Percentiles rank a stretch among this genome's conserved stretches.
phyloP scores from a whole-genome alignment of 2,888 invertebrate genomes.

The Stegana nigrithorax region DNA sequence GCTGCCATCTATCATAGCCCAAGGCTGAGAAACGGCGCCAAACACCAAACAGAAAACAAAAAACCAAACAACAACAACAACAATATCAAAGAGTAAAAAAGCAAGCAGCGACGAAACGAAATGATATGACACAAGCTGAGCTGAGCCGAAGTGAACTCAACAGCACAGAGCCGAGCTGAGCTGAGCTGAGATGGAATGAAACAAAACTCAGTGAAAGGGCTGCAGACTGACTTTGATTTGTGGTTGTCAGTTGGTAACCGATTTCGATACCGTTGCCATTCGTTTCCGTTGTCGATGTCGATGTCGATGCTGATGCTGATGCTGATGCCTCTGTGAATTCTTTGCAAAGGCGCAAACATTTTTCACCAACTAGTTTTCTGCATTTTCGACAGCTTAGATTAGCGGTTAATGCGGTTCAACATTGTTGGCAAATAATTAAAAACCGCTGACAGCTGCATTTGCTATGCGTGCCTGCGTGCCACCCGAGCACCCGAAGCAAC shows the following conservation, averaged over 20 bases:
- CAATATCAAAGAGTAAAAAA: neutral
- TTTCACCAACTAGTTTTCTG: conserved; percentile 9
- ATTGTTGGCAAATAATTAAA: conserved; percentile 42
- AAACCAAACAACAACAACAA: neutral
- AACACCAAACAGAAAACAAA: neutral
- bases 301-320: too few species aligned
- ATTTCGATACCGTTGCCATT: too few species aligned
- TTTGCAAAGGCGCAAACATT: neutral
- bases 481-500: too few species aligned
- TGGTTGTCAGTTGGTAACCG: neutral
- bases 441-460: conserved; percentile 42
- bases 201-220: neutral
- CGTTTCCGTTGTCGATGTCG: too few species aligned
- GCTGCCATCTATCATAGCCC: conserved; percentile 1
- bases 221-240: conserved; percentile 10
- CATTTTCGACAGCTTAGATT: conserved; percentile 13
- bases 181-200: too few species aligned
- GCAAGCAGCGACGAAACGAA: too few species aligned
- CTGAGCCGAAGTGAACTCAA: too few species aligned
- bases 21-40: neutral
- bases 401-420: conserved; percentile 10
- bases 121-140: too few species aligned
- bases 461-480: neutral
- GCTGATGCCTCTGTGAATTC: neutral
- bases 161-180: too few species aligned